Base-by-base conservation (phyloP, 2,113 vertebrate genomes). In the Pteruthius melanotis region DNA sequence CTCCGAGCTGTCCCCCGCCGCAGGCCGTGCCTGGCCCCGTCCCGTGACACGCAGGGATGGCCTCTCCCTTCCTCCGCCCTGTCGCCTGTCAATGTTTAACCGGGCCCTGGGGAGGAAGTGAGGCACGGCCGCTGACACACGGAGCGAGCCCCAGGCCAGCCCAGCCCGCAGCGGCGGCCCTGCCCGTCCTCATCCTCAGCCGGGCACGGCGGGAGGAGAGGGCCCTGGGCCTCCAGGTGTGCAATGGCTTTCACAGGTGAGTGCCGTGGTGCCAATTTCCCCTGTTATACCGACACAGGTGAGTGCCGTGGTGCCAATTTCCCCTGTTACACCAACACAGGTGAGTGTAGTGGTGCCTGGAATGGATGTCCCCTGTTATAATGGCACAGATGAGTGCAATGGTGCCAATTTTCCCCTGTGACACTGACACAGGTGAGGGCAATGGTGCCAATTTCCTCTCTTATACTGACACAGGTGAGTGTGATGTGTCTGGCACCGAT, bases 61-160 rank as follows among this genome's bases (percentile, higher is more conserved):
- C 63, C 75, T 76, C 64, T 74, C 74, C 80, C 68, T 83, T 21
- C 72, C 60, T 31, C 94, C 71, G 59, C 94, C 91, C 49, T 65
- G 15, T 9, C 10, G 10, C 7, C 27, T 5, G 91, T 95, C 94
- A 97, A 97, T 95, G 35, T 88, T 96, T 95, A 95, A 96, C 93
- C 35, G 1, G 21, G 21, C 24, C 80, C 8, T 4, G 52, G 63
- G 83, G 74, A 89, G 79, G 94, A 94, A 87, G 72, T 16, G 37
- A 69, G 82, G 89, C 72, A 35, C 31, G 30, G 75, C 18, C 4
- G 9, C 20, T 68, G 71, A 76, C 89, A 83, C 54, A 37, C 19
- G 16, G 69, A 74, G 54, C 35, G 12, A 89, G 54, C 60, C 44
- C 16, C 37, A 17, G 1, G 2, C 24, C 3, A 2, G 5, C 22